Evolutionary conservation across 1,140 invertebrate species (phyloP).

Genomic region (Tribolium madens): DNA sequence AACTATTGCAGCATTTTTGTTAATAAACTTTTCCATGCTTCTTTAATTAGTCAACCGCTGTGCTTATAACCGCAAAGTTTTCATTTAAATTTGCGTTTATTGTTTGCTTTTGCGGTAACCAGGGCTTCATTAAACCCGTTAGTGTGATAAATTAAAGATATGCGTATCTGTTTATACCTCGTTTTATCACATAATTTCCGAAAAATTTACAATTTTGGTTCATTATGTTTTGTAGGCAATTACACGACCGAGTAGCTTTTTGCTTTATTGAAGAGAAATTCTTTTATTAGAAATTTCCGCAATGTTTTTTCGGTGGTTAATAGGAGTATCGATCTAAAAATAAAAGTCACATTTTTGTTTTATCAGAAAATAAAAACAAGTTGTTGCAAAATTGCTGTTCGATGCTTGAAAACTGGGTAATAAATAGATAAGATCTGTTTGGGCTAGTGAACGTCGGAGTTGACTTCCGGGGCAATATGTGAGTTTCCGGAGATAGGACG

Average conservation of each 20-base stretch:
- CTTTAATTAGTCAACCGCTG: background rate
- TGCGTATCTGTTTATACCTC: background rate
- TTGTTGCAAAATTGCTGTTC: background rate
- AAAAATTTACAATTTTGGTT: conserved; percentile 5
- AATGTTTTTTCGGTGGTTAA: conserved; percentile 16
- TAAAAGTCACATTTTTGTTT: background rate
- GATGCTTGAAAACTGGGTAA: background rate
- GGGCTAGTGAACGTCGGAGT: conserved; percentile 8
- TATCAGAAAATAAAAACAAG: background rate
- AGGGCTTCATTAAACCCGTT: conserved; percentile 12
- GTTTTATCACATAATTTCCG: conserved; percentile 3
- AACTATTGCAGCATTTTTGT: too few species aligned
- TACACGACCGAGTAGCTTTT: background rate
- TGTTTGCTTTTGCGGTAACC: background rate
- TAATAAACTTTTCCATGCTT: background rate
- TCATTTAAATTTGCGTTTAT: conserved; percentile 9
- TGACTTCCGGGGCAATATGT: conserved; percentile 15
- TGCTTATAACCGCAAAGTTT: background rate
- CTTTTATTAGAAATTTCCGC: conserved; percentile 1
- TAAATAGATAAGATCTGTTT: conserved; percentile 22
- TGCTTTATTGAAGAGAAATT: background rate
- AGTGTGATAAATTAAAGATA: conserved; percentile 12
- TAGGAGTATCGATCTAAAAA: background rate
- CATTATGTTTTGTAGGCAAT: background rate
- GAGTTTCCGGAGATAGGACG: background rate